Conservation (phyloP, 2,113 vertebrate genomes). For the Thomomys bottae region DNA sequence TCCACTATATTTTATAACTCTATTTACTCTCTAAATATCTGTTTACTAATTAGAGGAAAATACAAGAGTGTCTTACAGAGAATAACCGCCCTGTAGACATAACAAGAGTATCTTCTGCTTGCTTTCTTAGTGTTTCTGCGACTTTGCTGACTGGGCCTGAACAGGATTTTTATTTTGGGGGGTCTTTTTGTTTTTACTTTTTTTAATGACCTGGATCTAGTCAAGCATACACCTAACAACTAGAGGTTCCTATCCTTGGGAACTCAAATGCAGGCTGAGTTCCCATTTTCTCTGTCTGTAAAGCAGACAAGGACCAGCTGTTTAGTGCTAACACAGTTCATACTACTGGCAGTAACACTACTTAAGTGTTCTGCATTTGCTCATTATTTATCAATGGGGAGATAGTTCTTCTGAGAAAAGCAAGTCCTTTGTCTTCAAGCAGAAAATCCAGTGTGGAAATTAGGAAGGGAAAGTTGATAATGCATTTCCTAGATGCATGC, state of each 20-base stretch:
- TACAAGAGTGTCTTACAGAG: background rate
- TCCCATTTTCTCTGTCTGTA: constrained; percentile 59
- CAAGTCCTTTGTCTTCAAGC: constrained; percentile 58
- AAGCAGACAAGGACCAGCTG: constrained; percentile 71
- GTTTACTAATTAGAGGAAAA: constrained; percentile 31
- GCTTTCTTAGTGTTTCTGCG: background rate
- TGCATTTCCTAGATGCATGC: constrained; percentile 42
- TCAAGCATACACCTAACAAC: constrained; percentile 48
- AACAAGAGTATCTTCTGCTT: background rate
- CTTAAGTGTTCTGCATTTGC: constrained; percentile 51
- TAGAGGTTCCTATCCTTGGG: constrained; percentile 31
- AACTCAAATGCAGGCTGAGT: constrained; percentile 41
- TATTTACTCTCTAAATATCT: background rate
- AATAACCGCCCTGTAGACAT: background rate
- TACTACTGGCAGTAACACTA: constrained; percentile 17
- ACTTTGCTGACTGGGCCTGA: background rate
- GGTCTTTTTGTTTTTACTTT: background rate
- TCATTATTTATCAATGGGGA: constrained; percentile 69
- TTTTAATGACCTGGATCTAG: constrained; percentile 28
- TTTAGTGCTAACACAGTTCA: constrained; percentile 30
- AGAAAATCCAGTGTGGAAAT: background rate
- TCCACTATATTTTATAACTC: background rate
- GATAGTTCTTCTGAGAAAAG: constrained; percentile 55
- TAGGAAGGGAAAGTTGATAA: constrained; percentile 54
- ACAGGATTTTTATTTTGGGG: background rate